Percentiles rank a stretch among this genome's conserved stretches.
Evolutionary conservation across 2,113 vertebrate species (phyloP).

Genomic region (Sprattus sprattus): DNA sequence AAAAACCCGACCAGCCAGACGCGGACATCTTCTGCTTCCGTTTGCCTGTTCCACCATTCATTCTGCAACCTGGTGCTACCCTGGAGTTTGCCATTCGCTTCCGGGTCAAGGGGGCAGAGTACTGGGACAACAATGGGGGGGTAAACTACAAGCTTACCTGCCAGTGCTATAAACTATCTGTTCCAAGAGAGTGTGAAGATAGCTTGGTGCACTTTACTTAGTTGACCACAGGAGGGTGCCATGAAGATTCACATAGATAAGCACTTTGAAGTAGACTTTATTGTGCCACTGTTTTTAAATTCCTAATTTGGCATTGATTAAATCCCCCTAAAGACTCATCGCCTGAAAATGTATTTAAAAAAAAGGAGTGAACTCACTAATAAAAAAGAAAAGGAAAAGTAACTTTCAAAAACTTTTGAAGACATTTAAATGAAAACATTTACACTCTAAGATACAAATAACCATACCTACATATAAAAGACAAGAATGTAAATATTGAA

Average conservation of each 20-base stretch:
- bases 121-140: constrained; percentile 91
- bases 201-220: constrained; percentile 93
- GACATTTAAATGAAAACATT: too few relatives aligned
- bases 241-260: background rate
- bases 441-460: background rate
- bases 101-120: constrained; percentile 68
- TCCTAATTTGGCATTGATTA: too few relatives aligned
- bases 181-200: constrained; percentile 87
- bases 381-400: too few relatives aligned
- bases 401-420: background rate
- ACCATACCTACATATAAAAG: background rate
- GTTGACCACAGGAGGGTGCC: constrained; percentile 49
- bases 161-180: constrained; percentile 78
- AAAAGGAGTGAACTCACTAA: background rate
- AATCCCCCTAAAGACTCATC: too few relatives aligned
- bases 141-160: constrained; percentile 85
- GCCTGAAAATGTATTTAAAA: too few relatives aligned
- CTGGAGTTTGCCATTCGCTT: constrained; percentile 88
- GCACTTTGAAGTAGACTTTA: background rate
- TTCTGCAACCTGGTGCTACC: constrained; percentile 75
- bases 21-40: constrained; percentile 85
- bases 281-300: background rate
- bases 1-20: background rate
- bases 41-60: constrained; percentile 84
- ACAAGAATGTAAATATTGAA: background rate